These are phyloP conservation scores for Stegostoma tigrinum DNA, from an alignment of 2,113 vertebrate genomes.

Conservation along the genomic window DNA sequence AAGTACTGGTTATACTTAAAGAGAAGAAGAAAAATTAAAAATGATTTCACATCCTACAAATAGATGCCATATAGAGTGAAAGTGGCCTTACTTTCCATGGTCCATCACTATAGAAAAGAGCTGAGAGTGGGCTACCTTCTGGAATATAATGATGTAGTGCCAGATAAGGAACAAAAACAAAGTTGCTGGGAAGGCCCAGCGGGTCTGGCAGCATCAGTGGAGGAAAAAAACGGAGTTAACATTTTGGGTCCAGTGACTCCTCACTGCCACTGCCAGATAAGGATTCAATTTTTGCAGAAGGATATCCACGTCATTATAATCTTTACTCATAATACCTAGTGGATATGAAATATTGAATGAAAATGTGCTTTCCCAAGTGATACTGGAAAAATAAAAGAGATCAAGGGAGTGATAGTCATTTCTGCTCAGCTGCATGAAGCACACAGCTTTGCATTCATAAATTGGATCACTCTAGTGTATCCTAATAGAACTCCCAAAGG, in stretches of 20 bases:
- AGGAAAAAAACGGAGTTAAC: too few relatives aligned
- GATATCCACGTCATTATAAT: not conserved
- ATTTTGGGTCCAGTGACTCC: too few relatives aligned
- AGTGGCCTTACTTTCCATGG: not conserved
- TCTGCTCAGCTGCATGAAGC: not conserved
- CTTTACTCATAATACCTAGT: not conserved
- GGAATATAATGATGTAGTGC: not conserved
- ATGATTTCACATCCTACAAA: not conserved
- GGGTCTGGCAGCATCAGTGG: too few relatives aligned
- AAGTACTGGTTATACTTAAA: not conserved
- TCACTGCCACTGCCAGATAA: not conserved
- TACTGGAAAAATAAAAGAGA: slow-evolving; percentile 4
- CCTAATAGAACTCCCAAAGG: not conserved
- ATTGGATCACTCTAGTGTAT: not conserved
- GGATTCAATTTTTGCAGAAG: not conserved
- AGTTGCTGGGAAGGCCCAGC: too few relatives aligned
- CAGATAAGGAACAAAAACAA: not conserved
- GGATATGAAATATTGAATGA: not conserved
- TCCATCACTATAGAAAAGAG: not conserved
- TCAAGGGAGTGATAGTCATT: not conserved
- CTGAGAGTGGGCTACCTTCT: not conserved
- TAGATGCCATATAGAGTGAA: not conserved
- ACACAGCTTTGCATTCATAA: not conserved
- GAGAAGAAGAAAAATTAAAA: not conserved
- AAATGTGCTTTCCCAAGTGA: not conserved